Percentiles rank a stretch among this genome's conserved stretches.
Conservation (phyloP, 1,140 invertebrate genomes). For the Hylaeus volcanicus region DNA sequence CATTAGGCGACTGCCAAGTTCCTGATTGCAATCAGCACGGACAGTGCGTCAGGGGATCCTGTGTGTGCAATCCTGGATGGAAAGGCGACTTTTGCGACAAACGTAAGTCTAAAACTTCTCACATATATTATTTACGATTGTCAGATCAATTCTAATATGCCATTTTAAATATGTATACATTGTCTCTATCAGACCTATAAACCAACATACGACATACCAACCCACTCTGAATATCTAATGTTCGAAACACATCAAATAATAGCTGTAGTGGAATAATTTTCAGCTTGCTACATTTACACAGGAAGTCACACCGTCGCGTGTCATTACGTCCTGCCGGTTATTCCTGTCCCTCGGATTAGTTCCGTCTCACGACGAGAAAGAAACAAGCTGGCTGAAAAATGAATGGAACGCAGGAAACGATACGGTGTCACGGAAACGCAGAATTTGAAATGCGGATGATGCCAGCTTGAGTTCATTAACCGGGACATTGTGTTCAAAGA, state of each 20-base stretch:
- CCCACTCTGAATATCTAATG: too few relatives aligned
- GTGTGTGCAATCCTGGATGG: conserved; percentile 94
- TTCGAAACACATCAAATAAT: too few relatives aligned
- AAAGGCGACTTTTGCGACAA: conserved; percentile 92
- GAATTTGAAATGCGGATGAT: conserved; percentile 7
- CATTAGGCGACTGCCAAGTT: conserved; percentile 93
- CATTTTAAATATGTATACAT: too few relatives aligned
- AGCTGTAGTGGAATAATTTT: too few relatives aligned
- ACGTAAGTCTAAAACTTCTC: conserved; percentile 83
- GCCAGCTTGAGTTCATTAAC: conserved; percentile 23
- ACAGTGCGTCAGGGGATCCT: conserved; percentile 92
- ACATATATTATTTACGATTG: neutral
- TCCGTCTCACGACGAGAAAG: neutral
- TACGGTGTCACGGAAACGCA: neutral
- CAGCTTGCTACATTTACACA: too few relatives aligned
- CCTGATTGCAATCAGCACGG: conserved; percentile 96
- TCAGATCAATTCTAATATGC: neutral
- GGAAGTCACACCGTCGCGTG: too few relatives aligned
- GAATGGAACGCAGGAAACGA: neutral
- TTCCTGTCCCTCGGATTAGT: too few relatives aligned
- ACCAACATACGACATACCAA: too few relatives aligned
- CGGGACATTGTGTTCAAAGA: conserved; percentile 17
- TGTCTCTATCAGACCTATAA: too few relatives aligned
- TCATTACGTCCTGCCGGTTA: too few relatives aligned
- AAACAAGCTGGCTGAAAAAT: neutral